Percentiles rank a stretch among this genome's conserved stretches.
Conservation (phyloP, 2,888 invertebrate species). For the Hecatera dysodea region DNA sequence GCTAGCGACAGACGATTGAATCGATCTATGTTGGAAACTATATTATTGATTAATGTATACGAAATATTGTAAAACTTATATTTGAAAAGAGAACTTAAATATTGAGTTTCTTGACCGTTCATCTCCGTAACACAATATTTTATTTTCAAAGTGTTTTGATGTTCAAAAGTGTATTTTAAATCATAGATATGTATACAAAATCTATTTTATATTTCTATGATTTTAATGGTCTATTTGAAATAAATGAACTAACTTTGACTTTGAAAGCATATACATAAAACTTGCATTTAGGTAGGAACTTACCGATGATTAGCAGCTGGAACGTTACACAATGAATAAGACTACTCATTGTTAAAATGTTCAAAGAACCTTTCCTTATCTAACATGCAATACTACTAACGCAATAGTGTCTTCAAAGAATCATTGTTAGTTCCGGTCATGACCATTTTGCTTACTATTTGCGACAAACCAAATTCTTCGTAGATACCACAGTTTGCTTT, state of each 20-base stretch:
- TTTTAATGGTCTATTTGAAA: too few relatives aligned
- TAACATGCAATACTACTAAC: conserved; percentile 13
- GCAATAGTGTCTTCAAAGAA: background rate
- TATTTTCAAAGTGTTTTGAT: too few relatives aligned
- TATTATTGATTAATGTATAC: too few relatives aligned
- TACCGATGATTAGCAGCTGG: conserved; percentile 25
- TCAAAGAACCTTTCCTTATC: background rate
- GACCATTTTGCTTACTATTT: conserved; percentile 44
- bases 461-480: conserved; percentile 35
- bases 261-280: too few relatives aligned
- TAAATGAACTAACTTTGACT: too few relatives aligned
- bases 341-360: conserved; percentile 25
- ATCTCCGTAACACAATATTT: too few relatives aligned
- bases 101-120: too few relatives aligned
- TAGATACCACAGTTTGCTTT: conserved; percentile 10
- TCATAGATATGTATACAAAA: too few relatives aligned
- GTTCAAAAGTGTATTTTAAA: too few relatives aligned
- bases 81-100: too few relatives aligned
- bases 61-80: too few relatives aligned
- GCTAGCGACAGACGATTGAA: background rate
- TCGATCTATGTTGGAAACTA: background rate
- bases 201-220: too few relatives aligned
- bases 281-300: conserved; percentile 23
- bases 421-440: background rate
- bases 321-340: conserved; percentile 9